Conservation (phyloP, 2,113 vertebrate genomes). For the Myrmecobius fasciatus region DNA sequence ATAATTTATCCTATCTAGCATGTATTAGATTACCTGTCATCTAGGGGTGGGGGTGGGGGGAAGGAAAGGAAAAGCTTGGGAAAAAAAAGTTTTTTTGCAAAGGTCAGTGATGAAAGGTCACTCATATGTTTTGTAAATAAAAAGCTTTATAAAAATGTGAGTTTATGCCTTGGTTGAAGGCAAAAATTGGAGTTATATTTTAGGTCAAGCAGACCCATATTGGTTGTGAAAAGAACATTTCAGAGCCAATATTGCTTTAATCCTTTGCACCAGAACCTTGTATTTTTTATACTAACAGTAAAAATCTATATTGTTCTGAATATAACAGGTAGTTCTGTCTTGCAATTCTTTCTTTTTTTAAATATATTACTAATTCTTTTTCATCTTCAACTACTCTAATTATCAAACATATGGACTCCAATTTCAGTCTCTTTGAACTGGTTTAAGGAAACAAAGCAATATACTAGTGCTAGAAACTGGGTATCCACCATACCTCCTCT, state of each 20-base stretch:
- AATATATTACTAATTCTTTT: neutral
- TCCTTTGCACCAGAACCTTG: neutral
- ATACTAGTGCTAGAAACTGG: neutral
- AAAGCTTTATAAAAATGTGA: no score
- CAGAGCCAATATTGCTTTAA: neutral
- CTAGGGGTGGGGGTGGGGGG: no score
- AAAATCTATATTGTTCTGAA: neutral
- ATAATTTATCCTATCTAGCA: no score
- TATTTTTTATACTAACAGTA: neutral
- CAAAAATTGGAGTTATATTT: neutral
- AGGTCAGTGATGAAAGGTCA: no score
- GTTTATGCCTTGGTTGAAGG: neutral
- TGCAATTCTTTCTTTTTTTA: neutral
- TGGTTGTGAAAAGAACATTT: neutral
- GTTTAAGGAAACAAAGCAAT: neutral
- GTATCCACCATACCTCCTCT: neutral
- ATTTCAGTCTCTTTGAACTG: neutral
- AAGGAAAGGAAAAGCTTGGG: no score
- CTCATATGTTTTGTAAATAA: no score
- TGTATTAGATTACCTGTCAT: no score
- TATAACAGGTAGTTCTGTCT: neutral
- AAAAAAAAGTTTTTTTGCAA: no score
- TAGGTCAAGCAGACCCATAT: neutral
- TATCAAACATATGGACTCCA: neutral
- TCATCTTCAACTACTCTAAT: neutral